A percentile compares a stretch with the other conserved stretches of the same genome.
phyloP scores from a whole-genome alignment of 2,888 invertebrate species.

The Cordilura impudica region DNA sequence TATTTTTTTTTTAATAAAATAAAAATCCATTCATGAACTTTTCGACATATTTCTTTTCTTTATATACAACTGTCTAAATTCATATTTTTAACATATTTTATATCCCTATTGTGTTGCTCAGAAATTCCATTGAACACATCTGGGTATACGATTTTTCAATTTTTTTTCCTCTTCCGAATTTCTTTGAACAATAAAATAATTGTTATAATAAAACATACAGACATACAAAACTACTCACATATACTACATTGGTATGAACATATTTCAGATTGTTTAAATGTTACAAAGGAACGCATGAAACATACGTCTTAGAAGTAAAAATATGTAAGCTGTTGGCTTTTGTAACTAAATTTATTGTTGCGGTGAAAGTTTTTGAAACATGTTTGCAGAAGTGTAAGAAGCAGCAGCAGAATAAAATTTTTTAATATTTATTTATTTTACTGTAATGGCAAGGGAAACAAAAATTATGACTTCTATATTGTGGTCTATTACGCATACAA shows the following conservation, averaged over 20 bases:
- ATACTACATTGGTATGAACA: neutral
- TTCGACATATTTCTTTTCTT: no score
- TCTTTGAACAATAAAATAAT: conserved; percentile 28
- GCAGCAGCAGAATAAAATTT: conserved; percentile 7
- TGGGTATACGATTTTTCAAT: conserved; percentile 8
- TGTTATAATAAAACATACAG: conserved; percentile 15
- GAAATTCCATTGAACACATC: conserved; percentile 38
- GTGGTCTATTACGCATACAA: conserved; percentile 61
- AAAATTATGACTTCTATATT: conserved; percentile 61
- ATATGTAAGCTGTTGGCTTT: conserved; percentile 49
- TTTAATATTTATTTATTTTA: conserved; percentile 29
- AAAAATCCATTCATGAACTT: no score
- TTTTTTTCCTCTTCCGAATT: neutral
- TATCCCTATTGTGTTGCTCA: neutral
- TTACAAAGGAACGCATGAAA: neutral
- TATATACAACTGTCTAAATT: no score
- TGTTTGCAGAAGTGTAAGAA: conserved; percentile 2
- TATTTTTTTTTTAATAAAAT: no score
- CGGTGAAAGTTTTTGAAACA: conserved; percentile 56
- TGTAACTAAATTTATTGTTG: conserved; percentile 58
- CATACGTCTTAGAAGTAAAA: conserved; percentile 12
- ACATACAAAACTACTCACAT: neutral
- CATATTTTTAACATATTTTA: neutral
- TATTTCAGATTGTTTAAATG: neutral
- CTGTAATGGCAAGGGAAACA: conserved; percentile 37